These are phyloP conservation scores for Ctenochaetus hawaiiensis DNA, from an alignment of 2,797 vertebrate genomes.

Conservation along the genomic window DNA sequence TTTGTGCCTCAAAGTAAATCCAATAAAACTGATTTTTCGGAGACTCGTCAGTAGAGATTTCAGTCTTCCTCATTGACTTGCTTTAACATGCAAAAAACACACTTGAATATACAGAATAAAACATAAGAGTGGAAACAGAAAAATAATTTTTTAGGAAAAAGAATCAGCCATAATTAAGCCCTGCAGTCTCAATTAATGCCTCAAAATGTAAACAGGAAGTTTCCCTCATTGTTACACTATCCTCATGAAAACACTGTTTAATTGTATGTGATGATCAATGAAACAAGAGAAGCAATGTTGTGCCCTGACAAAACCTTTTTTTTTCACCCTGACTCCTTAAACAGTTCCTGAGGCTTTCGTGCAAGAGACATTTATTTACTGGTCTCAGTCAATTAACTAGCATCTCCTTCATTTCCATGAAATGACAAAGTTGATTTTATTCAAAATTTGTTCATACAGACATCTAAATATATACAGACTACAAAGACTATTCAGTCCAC, in stretches of 20 bases:
- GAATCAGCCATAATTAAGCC: background rate
- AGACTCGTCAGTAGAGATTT: constrained; percentile 25
- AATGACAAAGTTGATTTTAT: constrained; percentile 68
- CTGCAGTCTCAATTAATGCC: background rate
- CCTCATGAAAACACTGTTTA: background rate
- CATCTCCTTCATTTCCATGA: constrained; percentile 59
- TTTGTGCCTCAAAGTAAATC: constrained; percentile 44
- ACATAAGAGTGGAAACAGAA: background rate
- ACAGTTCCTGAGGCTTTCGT: constrained; percentile 31
- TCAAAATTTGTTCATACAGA: constrained; percentile 54
- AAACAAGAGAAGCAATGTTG: constrained; percentile 5
- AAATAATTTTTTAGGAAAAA: background rate
- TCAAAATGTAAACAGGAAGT: constrained; percentile 1
- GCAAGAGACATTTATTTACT: constrained; percentile 50
- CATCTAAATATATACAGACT: constrained; percentile 68
- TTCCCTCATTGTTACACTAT: background rate
- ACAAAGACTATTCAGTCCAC: constrained; percentile 70
- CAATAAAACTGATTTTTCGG: constrained; percentile 38
- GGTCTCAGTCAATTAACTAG: constrained; percentile 65
- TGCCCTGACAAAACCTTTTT: constrained; percentile 16
- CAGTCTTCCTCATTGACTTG: background rate
- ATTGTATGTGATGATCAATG: constrained; percentile 20
- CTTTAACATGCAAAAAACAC: constrained; percentile 14
- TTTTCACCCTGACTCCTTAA: constrained; percentile 28
- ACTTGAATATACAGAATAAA: constrained; percentile 24